These are phyloP conservation scores for Poeciliopsis retropinna DNA, from an alignment of 2,113 vertebrate genomes.

Conservation along the genomic window DNA sequence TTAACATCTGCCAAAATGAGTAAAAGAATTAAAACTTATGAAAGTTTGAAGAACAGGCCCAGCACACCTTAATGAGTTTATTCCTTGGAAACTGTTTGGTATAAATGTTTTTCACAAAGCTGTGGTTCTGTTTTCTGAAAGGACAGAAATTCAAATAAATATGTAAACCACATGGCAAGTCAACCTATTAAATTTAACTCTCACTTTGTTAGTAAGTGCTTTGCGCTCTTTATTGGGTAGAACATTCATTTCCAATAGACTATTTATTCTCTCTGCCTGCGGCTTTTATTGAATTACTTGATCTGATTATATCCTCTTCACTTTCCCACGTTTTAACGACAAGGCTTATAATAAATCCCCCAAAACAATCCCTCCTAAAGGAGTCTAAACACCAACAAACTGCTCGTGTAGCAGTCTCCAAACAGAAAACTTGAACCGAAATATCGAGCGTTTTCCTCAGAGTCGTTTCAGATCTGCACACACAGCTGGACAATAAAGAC, in stretches of 20 bases:
- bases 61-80: not conserved
- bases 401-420: slow-evolving; percentile 2
- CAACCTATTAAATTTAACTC: not conserved
- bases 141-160: not conserved
- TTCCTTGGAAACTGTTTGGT: not conserved
- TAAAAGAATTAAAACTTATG: not conserved
- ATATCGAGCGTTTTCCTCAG: slow-evolving; percentile 35
- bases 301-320: not conserved
- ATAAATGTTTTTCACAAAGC: not conserved
- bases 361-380: slow-evolving; percentile 35
- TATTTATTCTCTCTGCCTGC: not conserved
- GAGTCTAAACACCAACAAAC: slow-evolving; percentile 38
- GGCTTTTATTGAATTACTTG: not conserved
- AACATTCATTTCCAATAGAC: not conserved
- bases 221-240: not conserved
- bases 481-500: slow-evolving; percentile 26
- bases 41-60: not conserved
- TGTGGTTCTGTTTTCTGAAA: not conserved
- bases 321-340: not conserved
- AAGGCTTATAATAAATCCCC: not conserved
- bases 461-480: slow-evolving; percentile 15
- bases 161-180: not conserved
- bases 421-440: slow-evolving; percentile 36
- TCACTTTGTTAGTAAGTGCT: not conserved
- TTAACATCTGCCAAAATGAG: not conserved